These are phyloP conservation scores for Apotomis turbidana DNA, from an alignment of 2,888 invertebrate species.

Conservation along the genomic window DNA sequence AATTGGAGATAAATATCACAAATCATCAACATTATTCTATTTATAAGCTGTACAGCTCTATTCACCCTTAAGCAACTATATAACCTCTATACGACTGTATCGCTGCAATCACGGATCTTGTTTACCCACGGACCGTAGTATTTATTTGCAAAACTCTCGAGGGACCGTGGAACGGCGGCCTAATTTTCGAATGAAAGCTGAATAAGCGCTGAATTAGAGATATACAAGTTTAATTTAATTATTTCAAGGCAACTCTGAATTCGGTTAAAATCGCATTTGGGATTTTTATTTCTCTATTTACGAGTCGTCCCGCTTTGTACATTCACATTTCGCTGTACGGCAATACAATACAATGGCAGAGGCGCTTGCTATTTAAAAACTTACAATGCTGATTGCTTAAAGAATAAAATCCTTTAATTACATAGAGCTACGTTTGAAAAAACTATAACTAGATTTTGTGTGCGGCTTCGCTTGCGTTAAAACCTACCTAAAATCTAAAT, in stretches of 20 bases:
- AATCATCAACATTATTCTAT: background rate
- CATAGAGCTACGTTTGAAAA: no score
- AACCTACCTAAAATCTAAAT: no score
- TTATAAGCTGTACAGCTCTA: background rate
- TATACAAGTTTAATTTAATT: conserved; percentile 46
- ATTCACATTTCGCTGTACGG: background rate
- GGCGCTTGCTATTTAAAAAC: no score
- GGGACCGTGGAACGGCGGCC: conserved; percentile 63
- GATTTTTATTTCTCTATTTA: conserved; percentile 18
- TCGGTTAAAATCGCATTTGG: conserved; percentile 26
- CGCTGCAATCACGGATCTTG: conserved; percentile 64
- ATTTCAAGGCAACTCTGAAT: conserved; percentile 15
- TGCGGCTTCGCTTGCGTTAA: no score
- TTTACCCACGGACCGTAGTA: conserved; percentile 68
- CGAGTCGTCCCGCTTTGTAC: background rate
- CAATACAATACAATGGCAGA: no score
- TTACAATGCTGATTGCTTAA: no score
- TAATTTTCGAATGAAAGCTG: conserved; percentile 72
- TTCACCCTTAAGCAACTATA: conserved; percentile 5
- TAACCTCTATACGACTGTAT: conserved; percentile 5
- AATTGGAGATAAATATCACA: background rate
- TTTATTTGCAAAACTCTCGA: conserved; percentile 76
- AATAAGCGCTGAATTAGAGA: conserved; percentile 70
- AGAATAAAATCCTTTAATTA: no score
- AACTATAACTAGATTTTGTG: no score